Percentiles rank a stretch among this genome's conserved stretches.
These are phyloP conservation scores for Accipiter virgatus DNA, from an alignment of 2,113 vertebrate genomes.

Conservation along the genomic window DNA sequence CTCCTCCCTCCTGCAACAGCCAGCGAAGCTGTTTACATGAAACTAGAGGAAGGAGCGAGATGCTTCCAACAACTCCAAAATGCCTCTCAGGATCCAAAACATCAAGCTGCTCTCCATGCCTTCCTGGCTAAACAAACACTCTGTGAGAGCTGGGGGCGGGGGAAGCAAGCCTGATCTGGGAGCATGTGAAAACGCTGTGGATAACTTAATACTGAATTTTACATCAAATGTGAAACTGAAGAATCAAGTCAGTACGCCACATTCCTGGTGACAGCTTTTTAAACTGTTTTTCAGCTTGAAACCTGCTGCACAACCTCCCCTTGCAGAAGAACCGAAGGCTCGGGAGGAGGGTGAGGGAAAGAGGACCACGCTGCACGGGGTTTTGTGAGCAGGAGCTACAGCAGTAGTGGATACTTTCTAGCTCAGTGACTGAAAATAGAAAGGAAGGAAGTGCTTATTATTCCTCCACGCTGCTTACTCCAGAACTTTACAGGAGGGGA, in stretches of 20 bases:
- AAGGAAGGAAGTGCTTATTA: slow-evolving; percentile 52
- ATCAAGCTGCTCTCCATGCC: slow-evolving; percentile 14
- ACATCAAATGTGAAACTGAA: neutral
- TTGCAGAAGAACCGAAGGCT: neutral
- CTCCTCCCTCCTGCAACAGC: slow-evolving; percentile 20
- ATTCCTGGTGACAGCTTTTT: neutral
- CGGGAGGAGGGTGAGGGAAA: neutral
- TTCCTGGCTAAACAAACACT: slow-evolving; percentile 19
- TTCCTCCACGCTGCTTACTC: slow-evolving; percentile 12
- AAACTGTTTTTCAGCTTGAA: neutral
- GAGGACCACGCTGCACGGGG: neutral
- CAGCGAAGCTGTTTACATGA: slow-evolving; percentile 41
- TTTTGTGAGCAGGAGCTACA: neutral
- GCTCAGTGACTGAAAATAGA: slow-evolving; percentile 40
- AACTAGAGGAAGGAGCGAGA: slow-evolving; percentile 28
- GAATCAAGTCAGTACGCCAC: neutral
- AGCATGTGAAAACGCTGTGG: neutral
- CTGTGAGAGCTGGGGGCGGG: neutral
- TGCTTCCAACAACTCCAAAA: slow-evolving; percentile 17
- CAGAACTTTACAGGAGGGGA: slow-evolving; percentile 9
- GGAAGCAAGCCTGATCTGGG: neutral
- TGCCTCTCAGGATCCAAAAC: slow-evolving; percentile 18
- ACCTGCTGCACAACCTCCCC: neutral
- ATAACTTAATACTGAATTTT: neutral
- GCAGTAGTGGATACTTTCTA: neutral